A percentile compares a stretch with the other conserved stretches of the same genome.
These are phyloP conservation scores for Acanthosepion esculentum DNA, from an alignment of 2,888 invertebrate genomes.

Conservation along the genomic window DNA sequence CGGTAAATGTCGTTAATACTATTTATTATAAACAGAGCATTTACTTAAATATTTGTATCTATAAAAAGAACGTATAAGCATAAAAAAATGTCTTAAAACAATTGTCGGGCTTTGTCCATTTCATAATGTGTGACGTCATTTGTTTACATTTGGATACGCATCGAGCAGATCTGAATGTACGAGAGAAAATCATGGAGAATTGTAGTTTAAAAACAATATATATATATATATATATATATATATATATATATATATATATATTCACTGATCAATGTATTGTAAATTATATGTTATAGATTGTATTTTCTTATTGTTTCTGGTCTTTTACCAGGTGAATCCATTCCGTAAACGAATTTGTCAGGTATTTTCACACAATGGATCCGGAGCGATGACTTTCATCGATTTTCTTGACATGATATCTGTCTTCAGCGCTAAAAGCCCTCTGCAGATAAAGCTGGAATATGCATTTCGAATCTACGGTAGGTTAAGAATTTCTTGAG, in stretches of 20 bases:
- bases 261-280: not conserved
- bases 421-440: constrained; percentile 74
- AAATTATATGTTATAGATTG: not conserved
- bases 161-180: too few relatives aligned
- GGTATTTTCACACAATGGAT: constrained; percentile 73
- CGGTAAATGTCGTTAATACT: too few relatives aligned
- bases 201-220: too few relatives aligned
- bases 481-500: constrained; percentile 53
- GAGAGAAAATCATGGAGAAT: too few relatives aligned
- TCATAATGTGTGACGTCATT: too few relatives aligned
- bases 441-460: constrained; percentile 74
- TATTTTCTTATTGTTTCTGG: constrained; percentile 15
- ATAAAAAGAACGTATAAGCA: too few relatives aligned
- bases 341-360: constrained; percentile 73
- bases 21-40: too few relatives aligned
- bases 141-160: too few relatives aligned
- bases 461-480: constrained; percentile 76
- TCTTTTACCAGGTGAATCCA: constrained; percentile 71
- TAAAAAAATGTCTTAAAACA: too few relatives aligned
- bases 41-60: too few relatives aligned
- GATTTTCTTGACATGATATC: constrained; percentile 76
- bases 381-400: constrained; percentile 74
- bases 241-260: too few relatives aligned
- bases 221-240: not conserved
- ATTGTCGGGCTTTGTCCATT: too few relatives aligned